phyloP scores from a whole-genome alignment of 2,888 invertebrate genomes.

The Meteorus cinctellus region DNA sequence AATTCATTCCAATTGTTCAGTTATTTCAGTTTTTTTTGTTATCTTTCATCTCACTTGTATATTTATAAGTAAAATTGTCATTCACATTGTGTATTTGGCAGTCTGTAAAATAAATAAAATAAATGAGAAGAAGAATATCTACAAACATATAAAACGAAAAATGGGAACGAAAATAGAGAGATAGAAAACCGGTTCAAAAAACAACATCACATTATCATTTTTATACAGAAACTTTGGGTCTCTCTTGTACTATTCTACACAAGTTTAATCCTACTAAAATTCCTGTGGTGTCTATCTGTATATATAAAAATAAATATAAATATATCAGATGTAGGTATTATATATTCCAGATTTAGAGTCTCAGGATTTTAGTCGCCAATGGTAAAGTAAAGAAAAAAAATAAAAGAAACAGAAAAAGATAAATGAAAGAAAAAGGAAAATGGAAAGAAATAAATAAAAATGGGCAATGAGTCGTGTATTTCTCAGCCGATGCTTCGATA shows the following conservation, averaged over 20 bases:
- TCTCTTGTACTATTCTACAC: not conserved
- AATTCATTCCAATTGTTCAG: not conserved
- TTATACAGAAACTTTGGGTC: not conserved
- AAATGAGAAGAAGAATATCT: not conserved
- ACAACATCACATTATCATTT: not conserved
- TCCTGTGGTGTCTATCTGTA: not conserved
- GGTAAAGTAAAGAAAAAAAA: not conserved
- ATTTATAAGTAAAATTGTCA: not conserved
- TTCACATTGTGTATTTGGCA: not conserved
- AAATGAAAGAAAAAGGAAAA: not conserved
- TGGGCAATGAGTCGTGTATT: constrained; percentile 19
- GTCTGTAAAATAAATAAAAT: not conserved
- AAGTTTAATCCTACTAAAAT: not conserved
- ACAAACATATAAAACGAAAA: not conserved
- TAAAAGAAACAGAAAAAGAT: not conserved
- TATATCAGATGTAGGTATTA: not conserved
- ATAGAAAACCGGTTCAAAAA: not conserved
- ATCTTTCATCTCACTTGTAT: not conserved
- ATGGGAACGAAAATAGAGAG: not conserved
- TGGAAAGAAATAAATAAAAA: constrained; percentile 1
- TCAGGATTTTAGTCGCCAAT: not conserved
- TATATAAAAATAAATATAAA: not conserved
- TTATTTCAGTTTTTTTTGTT: not conserved
- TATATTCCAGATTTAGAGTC: not conserved
- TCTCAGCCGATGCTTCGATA: constrained; percentile 48